Percentiles rank a stretch among this genome's conserved stretches.
Evolutionary conservation across 2,797 vertebrate species (phyloP).

Genomic region (Catamblyrhynchus diadema): DNA sequence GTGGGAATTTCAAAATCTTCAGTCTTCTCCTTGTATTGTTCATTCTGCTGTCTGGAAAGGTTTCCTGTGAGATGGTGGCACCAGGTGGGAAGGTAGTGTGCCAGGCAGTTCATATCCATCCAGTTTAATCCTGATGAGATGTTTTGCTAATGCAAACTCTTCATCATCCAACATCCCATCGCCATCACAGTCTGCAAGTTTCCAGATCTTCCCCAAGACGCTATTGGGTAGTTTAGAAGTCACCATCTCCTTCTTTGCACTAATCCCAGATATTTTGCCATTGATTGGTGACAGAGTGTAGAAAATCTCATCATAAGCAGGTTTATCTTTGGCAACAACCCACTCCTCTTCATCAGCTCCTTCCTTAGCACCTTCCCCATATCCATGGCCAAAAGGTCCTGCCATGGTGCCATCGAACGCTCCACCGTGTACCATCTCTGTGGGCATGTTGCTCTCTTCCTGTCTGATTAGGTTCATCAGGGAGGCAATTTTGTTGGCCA

Average conservation of each 20-base stretch:
- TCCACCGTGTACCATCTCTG: conserved; percentile 86
- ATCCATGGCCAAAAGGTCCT: conserved; percentile 93
- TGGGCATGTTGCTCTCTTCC: conserved; percentile 86
- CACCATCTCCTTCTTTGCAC: conserved; percentile 97
- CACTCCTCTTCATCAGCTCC: conserved; percentile 92
- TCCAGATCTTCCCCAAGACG: conserved; percentile 97
- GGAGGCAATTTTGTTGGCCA: conserved; percentile 87
- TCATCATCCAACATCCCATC: conserved; percentile 98
- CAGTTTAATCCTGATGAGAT: conserved; percentile 95
- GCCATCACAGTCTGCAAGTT: conserved; percentile 90
- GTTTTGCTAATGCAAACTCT: conserved; percentile 94
- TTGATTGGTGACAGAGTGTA: conserved; percentile 95
- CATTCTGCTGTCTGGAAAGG: conserved; percentile 71
- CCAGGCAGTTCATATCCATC: conserved; percentile 92
- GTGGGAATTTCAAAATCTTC: not conserved
- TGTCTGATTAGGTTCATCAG: conserved; percentile 91
- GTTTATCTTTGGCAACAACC: conserved; percentile 94
- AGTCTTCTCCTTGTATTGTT: not conserved
- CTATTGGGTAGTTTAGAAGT: conserved; percentile 94
- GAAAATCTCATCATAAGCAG: conserved; percentile 96
- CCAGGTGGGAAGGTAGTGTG: conserved; percentile 85
- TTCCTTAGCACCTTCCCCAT: conserved; percentile 92
- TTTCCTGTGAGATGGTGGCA: conserved; percentile 92
- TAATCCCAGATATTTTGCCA: conserved; percentile 92
- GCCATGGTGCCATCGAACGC: conserved; percentile 91